Evolutionary conservation across 1,140 invertebrate genomes (phyloP).

Genomic region (Apolygus lucorum): DNA sequence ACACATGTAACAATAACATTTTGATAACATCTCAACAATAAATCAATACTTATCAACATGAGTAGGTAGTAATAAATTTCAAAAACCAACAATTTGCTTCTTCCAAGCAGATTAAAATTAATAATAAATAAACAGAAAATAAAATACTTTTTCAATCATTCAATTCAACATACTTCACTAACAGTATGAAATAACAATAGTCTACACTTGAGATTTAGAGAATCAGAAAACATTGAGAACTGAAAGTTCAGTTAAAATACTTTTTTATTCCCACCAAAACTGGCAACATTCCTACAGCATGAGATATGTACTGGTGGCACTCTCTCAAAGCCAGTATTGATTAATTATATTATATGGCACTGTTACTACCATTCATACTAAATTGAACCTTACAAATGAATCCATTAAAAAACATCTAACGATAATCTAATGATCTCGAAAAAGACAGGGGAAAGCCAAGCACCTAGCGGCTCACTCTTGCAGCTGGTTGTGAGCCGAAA

Average conservation of each 20-base stretch:
- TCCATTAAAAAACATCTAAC: background rate
- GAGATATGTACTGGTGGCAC: background rate
- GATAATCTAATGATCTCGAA: background rate
- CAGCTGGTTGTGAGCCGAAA: too few relatives aligned
- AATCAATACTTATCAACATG: background rate
- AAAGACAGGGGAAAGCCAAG: too few relatives aligned
- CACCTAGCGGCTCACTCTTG: too few relatives aligned
- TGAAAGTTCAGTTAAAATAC: background rate
- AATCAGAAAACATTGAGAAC: background rate
- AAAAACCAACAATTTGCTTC: background rate
- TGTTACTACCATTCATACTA: background rate
- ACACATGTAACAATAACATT: background rate
- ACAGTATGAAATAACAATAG: background rate
- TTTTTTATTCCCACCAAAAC: too few relatives aligned
- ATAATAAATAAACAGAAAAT: background rate
- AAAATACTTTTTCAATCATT: background rate
- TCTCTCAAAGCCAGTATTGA: background rate
- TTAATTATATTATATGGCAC: background rate
- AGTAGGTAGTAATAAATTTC: background rate
- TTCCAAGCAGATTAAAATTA: background rate
- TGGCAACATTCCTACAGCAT: background rate
- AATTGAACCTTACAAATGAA: background rate
- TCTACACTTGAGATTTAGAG: background rate
- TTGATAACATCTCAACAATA: background rate
- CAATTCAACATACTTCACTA: background rate